These are phyloP conservation scores for Dipus sagitta DNA, from an alignment of 2,797 vertebrate genomes.

Conservation along the genomic window DNA sequence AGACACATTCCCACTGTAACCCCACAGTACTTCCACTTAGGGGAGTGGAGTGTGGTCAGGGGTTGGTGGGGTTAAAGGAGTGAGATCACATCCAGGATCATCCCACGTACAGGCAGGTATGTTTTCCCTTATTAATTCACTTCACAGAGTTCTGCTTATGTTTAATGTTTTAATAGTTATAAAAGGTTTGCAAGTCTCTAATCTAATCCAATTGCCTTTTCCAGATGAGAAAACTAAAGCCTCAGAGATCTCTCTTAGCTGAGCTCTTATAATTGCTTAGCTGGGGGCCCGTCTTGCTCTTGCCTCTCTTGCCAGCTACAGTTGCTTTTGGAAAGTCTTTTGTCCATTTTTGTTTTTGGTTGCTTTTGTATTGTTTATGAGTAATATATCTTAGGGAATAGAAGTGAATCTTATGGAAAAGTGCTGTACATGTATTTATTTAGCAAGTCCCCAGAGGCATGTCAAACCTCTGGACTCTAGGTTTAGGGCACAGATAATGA, in stretches of 20 bases:
- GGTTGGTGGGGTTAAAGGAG: not conserved
- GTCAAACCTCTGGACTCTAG: not conserved
- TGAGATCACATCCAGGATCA: not conserved
- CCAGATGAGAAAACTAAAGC: constrained; percentile 34
- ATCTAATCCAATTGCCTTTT: constrained; percentile 26
- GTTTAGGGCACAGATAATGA: not conserved
- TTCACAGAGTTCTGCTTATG: not conserved
- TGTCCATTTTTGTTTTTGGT: not conserved
- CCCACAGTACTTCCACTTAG: not conserved
- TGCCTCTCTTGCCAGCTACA: not conserved
- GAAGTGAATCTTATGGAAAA: not conserved
- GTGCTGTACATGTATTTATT: not conserved
- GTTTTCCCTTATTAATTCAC: not conserved
- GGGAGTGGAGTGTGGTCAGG: not conserved
- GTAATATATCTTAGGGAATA: not conserved
- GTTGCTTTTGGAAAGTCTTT: not conserved
- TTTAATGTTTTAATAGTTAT: not conserved
- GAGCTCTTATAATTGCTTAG: not conserved
- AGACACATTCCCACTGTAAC: not conserved
- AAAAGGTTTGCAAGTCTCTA: not conserved
- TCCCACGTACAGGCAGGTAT: not conserved
- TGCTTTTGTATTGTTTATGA: not conserved
- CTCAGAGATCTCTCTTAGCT: not conserved
- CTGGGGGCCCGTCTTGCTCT: not conserved
- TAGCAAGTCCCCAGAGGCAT: not conserved